Conservation (phyloP, 2,888 invertebrate genomes). For the Plutella xylostella region DNA sequence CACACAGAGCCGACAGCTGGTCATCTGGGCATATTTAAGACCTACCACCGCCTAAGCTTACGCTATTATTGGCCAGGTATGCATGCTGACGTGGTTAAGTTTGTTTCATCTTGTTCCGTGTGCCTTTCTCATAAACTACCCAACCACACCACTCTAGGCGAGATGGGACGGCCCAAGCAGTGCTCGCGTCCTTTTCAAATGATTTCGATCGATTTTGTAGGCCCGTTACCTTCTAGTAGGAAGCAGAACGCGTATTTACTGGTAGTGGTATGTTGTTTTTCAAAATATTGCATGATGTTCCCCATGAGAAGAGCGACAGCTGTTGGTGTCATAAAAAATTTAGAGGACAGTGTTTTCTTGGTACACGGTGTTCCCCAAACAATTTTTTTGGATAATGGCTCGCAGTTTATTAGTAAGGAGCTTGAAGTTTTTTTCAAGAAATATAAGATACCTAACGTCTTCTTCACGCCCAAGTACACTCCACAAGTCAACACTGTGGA, state of each 20-base stretch:
- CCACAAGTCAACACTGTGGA: constrained; percentile 15
- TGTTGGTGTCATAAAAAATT: constrained; percentile 6
- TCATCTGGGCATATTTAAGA: constrained; percentile 16
- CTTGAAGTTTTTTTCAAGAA: neutral
- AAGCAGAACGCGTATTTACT: constrained; percentile 15
- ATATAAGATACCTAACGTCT: constrained; percentile 8
- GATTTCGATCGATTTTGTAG: constrained; percentile 10
- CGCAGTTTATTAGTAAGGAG: constrained; percentile 4
- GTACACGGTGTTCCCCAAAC: constrained; percentile 10
- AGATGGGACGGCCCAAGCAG: constrained; percentile 19
- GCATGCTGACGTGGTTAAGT: constrained; percentile 18
- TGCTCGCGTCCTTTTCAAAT: constrained; percentile 17
- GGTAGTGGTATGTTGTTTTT: constrained; percentile 18
- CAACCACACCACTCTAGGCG: constrained; percentile 14
- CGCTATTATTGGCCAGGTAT: constrained; percentile 17
- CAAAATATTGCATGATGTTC: constrained; percentile 16
- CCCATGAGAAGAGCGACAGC: constrained; percentile 11
- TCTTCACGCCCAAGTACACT: constrained; percentile 7
- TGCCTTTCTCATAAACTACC: constrained; percentile 15
- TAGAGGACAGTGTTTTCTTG: constrained; percentile 17
- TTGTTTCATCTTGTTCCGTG: constrained; percentile 11
- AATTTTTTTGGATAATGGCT: constrained; percentile 9
- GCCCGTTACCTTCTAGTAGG: neutral
- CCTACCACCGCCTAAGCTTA: constrained; percentile 17
- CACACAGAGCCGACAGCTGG: constrained; percentile 5